Base-by-base conservation (phyloP, 2,888 invertebrate genomes). In the Xestia ashworthii region DNA sequence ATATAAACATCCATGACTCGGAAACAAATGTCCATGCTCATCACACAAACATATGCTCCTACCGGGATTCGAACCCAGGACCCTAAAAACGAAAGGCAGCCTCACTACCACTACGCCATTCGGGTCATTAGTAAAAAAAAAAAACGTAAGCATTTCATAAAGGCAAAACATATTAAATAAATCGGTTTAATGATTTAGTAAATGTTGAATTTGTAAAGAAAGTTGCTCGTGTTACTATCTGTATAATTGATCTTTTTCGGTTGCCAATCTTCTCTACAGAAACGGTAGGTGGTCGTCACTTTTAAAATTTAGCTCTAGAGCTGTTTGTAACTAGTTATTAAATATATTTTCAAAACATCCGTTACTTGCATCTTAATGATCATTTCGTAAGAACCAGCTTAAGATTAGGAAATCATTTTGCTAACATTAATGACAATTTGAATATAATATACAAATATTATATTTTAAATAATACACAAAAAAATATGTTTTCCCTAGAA, bases 231-330 rank as follows among this genome's bases (percentile, higher is more conserved):
- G 65, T 76, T 83, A 66, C 71, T 84, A 80, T 84, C 80, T 75
- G 55, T 78, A 58, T 71, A 78, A 83, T 83, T 80, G 85, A 88
- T 85, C 71, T 86, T 78, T 76, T 80, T 81, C 78, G 80, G 76
- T 84, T 77, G 75, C 75, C 75, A 79, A 76, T 82, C 78, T 79
- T 38, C 46, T 66, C 66, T 75, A 70, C 12, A 46, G 62, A 72
- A 76, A 64, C 66, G 16, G 72, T 82, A 67, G 78, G 53, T 80
- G 62, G 53, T 53, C 22, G n/a, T 16, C 16, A 46, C 9, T 11
- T 60, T 60, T 46, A 19, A 71, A 62, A 71, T 62, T 46, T 12
- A n/a, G 65, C 14, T 44, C 8, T 65, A 65, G 44, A 65, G n/a
- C 44, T 65, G 5, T 65, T 44, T 65, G n/a, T 44, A 44, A 44